Conservation (phyloP, 2,113 vertebrate genomes). For the Engystomops pustulosus region DNA sequence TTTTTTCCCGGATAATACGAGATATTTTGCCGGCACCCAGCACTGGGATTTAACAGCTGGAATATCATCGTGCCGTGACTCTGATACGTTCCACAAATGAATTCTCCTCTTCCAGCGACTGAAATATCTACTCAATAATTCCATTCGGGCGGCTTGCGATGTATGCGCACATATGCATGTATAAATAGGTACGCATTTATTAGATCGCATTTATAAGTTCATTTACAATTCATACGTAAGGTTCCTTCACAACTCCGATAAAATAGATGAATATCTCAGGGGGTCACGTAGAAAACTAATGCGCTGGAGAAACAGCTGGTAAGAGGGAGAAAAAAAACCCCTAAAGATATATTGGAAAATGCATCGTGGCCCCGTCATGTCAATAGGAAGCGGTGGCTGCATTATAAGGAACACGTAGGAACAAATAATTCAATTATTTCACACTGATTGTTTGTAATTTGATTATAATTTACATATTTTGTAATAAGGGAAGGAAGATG, state of each 20-base stretch:
- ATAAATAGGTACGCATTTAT: constrained; percentile 48
- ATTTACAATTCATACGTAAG: constrained; percentile 47
- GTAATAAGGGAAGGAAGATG: background rate
- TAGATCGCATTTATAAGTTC: constrained; percentile 40
- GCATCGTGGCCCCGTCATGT: background rate
- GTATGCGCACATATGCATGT: constrained; percentile 45
- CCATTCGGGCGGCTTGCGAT: constrained; percentile 21
- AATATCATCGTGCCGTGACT: constrained; percentile 15
- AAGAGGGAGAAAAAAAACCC: background rate
- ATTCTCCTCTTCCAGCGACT: constrained; percentile 8
- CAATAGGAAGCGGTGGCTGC: background rate
- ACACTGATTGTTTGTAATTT: background rate
- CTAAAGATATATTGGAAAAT: background rate
- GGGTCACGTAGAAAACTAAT: constrained; percentile 26
- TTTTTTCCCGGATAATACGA: constrained; percentile 14
- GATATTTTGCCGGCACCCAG: constrained; percentile 8
- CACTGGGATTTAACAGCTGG: constrained; percentile 43
- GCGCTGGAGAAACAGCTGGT: constrained; percentile 27
- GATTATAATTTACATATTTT: constrained; percentile 17
- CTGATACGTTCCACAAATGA: constrained; percentile 35
- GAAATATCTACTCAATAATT: constrained; percentile 41
- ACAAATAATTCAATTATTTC: background rate
- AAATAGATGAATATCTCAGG: constrained; percentile 44
- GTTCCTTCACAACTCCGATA: constrained; percentile 24
- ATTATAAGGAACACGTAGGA: background rate